Base-by-base conservation (phyloP, 2,113 vertebrate genomes). In the Melospiza georgiana region DNA sequence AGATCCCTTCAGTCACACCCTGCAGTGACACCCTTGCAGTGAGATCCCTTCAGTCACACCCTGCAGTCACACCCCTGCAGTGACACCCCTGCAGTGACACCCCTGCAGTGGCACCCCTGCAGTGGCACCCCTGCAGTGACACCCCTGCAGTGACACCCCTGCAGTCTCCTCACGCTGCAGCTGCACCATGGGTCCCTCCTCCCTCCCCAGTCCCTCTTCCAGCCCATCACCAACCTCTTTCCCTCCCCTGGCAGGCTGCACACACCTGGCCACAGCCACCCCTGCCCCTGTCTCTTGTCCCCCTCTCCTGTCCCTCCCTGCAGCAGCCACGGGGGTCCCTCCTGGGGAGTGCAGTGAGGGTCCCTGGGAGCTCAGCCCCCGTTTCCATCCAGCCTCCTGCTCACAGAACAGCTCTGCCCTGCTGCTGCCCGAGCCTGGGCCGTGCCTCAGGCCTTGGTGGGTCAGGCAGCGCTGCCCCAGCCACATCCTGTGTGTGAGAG, bases 161-260 rank as follows among this genome's bases (percentile, higher is more conserved):
- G 5, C 30, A 3, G 12, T 10, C 57, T 31, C 5, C 3, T 0
- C 0, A 1, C 0, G 1, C 78, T 2, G 1, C 67, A 39, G n/a
- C 49, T 25, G 8, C 57, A 46, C 12, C 57, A 4, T 51, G 39
- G 5, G n/a, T 28, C 28, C 63, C 39, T 58, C 51, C 37, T 31
- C 27, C 8, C 11, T 37, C 23, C 22, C 33, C 0, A 0, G 0
- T 10, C 3, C 54, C 71, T 6, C 4, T 48, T 55, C 55, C 62
- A 61, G 6, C 30, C 55, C 48, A 19, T 17, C 55, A 27, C 14
- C 23, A 35, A 8, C 30, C 23, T 43, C 65, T 51, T 18, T 7
- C 4, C 11, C 35, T 17, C 19, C 37, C 13, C 57, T 15, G 23
- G 31, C 39, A 12, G 49, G 52, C 68, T 46, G 84, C 66, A 66